Evolutionary conservation across 2,797 vertebrate genomes (phyloP).

Genomic region (Periophthalmus magnuspinnatus): DNA sequence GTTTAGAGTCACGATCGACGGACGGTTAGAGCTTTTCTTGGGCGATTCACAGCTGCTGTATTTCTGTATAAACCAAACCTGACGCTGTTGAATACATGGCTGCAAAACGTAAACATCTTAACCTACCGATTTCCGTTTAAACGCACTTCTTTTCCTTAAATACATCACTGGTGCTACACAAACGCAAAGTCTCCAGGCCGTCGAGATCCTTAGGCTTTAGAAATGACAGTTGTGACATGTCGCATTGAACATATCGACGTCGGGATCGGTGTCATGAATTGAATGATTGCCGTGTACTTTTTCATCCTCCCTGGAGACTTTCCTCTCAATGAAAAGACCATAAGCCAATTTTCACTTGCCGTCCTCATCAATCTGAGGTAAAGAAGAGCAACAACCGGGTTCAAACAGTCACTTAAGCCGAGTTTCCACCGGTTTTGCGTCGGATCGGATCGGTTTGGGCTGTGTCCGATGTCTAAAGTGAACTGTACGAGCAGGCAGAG

Average conservation of each 20-base stretch:
- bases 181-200: not conserved
- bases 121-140: too few species aligned
- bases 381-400: not conserved
- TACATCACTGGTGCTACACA: not conserved
- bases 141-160: too few species aligned
- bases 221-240: not conserved
- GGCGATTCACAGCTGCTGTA: too few species aligned
- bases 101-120: too few species aligned
- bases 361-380: not conserved
- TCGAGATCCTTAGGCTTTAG: not conserved
- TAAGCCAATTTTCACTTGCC: not conserved
- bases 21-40: too few species aligned
- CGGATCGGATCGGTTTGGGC: too few species aligned
- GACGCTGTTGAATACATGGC: too few species aligned
- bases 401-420: not conserved
- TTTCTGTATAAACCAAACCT: too few species aligned
- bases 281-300: not conserved
- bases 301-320: not conserved
- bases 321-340: not conserved
- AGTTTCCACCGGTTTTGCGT: too few species aligned
- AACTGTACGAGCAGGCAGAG: too few species aligned
- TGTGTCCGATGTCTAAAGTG: too few species aligned
- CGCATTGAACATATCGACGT: slow-evolving; percentile 1
- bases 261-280: not conserved
- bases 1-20: too few species aligned